These are phyloP conservation scores for Ibycter americanus DNA, from an alignment of 2,797 vertebrate species.

Conservation along the genomic window DNA sequence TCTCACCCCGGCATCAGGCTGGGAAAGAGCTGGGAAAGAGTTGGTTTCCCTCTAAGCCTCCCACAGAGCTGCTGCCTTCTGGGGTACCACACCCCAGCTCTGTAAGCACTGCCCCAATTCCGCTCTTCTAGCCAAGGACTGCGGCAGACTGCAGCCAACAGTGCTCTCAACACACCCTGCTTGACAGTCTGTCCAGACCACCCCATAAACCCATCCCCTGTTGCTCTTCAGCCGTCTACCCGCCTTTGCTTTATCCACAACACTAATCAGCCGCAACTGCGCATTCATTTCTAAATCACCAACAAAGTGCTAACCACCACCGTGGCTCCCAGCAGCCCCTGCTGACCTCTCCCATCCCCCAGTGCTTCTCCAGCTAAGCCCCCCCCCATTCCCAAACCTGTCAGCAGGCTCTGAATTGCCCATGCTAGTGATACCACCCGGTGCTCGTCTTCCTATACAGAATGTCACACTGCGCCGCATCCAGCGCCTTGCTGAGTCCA, in stretches of 20 bases:
- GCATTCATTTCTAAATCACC: background rate
- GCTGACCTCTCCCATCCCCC: background rate
- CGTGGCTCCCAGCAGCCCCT: background rate
- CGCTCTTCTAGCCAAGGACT: background rate
- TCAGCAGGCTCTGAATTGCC: background rate
- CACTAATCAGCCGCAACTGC: fast-evolving
- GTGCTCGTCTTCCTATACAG: background rate
- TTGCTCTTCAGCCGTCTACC: background rate
- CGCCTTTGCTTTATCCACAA: fast-evolving
- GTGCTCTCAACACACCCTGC: background rate
- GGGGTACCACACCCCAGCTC: background rate
- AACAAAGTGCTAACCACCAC: fast-evolving
- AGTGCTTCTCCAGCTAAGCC: background rate
- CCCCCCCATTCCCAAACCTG: background rate
- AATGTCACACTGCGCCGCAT: fast-evolving
- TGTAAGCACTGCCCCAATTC: fast-evolving
- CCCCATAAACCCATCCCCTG: no score
- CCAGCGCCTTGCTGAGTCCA: background rate
- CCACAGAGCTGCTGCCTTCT: background rate
- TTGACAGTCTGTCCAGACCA: background rate
- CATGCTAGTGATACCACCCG: background rate
- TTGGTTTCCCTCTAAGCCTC: background rate
- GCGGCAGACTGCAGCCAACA: background rate
- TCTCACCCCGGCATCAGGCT: background rate
- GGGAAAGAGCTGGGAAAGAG: background rate